Evolutionary conservation across 2,797 vertebrate species (phyloP), one percentile per base, ranked within the genome.

Genomic region (Phyllotis vaccarum): DNA sequence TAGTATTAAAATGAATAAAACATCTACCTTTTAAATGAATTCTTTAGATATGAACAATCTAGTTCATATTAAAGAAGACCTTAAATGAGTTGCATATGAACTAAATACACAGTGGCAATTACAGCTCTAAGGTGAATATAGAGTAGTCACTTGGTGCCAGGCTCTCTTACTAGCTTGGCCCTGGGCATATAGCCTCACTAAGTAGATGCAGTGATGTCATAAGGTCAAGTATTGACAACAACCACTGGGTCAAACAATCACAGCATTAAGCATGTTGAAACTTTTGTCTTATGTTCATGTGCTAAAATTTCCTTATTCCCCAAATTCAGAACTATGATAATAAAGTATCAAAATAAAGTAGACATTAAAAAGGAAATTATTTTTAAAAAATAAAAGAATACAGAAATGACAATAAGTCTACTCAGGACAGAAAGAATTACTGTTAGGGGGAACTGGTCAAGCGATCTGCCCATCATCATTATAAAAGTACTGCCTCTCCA

Each of bases 21-120:
- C 60, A 74, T 49, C 79, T 90, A 40, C 14, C 92, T 96, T 83
- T 49, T 86, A 91, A 95, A 66, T 90, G 80, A 83, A 90, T 91
- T 86, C 9, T 82, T 78, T 49, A 52, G 21, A 81, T 78, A 34
- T 62, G 24, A 97, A 90, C 37, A 90, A 94, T 62, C 52, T 82
- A 92, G 80, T n/a, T n/a, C n/a, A n/a, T n/a, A n/a, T n/a, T n/a
- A n/a, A n/a, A n/a, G n/a, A 87, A 79, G 6, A 49, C 68, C 22
- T 86, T 43, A 95, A 89, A 76, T 64, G 86, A 68, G 31, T 22
- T 95, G 78, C 3, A 82, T 54, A 82, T 56, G 27, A 88, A 72
- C 34, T 86, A 89, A 85, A 70, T 56, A 43, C 89, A 93, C 78
- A 40, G 37, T 89, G 9, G 7, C 90, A 95, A 80, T 68, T 85